Percentiles rank a stretch among this genome's conserved stretches.
These are phyloP conservation scores for Myiothlypis chrysogaster DNA, from an alignment of 2,797 vertebrate genomes.

Conservation along the genomic window DNA sequence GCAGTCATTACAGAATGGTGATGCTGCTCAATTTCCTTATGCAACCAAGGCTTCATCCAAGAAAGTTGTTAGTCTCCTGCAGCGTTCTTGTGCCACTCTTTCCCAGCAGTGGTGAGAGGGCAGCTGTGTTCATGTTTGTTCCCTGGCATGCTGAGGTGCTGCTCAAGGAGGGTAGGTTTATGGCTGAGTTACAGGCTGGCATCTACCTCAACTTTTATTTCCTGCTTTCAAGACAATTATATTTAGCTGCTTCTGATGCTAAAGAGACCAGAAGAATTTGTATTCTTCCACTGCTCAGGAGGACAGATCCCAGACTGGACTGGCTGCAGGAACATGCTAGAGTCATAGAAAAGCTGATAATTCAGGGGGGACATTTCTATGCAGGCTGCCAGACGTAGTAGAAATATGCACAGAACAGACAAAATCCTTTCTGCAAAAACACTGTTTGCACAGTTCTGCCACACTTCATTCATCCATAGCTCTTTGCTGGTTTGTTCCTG, in stretches of 20 bases:
- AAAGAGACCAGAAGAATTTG: background rate
- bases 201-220: background rate
- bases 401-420: background rate
- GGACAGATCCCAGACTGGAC: background rate
- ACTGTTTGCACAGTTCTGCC: background rate
- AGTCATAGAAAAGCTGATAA: background rate
- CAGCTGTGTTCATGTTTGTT: background rate
- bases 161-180: background rate
- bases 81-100: background rate
- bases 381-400: background rate
- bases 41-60: background rate
- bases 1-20: fast-evolving
- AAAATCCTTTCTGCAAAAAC: background rate
- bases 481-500: background rate
- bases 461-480: background rate
- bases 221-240: background rate
- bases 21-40: background rate
- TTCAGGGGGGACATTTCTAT: background rate
- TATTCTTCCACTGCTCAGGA: background rate
- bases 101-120: background rate
- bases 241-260: background rate
- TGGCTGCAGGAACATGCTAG: background rate
- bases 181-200: background rate
- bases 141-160: background rate
- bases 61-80: background rate